Conservation (phyloP, 2,797 vertebrate genomes). For the Silurus lanzhouensis region DNA sequence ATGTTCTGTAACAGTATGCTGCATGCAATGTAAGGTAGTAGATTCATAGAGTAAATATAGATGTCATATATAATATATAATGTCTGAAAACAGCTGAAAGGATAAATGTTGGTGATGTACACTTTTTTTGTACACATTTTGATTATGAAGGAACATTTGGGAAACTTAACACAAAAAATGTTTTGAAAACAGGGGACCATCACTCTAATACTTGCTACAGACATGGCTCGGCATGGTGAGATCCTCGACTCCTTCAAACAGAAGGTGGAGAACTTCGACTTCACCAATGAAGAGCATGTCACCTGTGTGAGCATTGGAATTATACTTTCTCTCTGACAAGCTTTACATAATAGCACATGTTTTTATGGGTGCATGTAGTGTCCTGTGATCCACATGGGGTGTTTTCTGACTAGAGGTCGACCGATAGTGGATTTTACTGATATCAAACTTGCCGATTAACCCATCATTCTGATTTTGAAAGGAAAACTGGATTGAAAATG, state of each 20-base stretch:
- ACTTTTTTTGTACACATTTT: too few relatives aligned
- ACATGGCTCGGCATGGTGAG: slow-evolving; percentile 91
- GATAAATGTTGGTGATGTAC: neutral
- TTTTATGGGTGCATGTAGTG: neutral
- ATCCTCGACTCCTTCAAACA: slow-evolving; percentile 91
- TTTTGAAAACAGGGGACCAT: slow-evolving; percentile 82
- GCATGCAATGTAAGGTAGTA: too few relatives aligned
- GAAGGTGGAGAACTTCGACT: slow-evolving; percentile 86
- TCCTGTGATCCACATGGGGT: neutral
- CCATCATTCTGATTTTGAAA: too few relatives aligned
- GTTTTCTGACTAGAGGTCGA: neutral
- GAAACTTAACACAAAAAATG: neutral
- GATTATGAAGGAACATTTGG: neutral
- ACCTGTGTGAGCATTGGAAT: slow-evolving; percentile 78
- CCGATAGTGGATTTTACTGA: too few relatives aligned
- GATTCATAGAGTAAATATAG: too few relatives aligned
- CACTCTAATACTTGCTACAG: slow-evolving; percentile 89
- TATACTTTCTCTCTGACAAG: neutral
- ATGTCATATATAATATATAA: too few relatives aligned
- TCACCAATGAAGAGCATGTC: slow-evolving; percentile 84
- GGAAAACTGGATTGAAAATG: too few relatives aligned
- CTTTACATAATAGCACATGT: neutral
- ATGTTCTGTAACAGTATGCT: too few relatives aligned
- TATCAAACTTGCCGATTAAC: too few relatives aligned
- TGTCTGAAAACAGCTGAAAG: too few relatives aligned